Conservation (phyloP, 1,140 invertebrate genomes). For the Ericerus pela region DNA sequence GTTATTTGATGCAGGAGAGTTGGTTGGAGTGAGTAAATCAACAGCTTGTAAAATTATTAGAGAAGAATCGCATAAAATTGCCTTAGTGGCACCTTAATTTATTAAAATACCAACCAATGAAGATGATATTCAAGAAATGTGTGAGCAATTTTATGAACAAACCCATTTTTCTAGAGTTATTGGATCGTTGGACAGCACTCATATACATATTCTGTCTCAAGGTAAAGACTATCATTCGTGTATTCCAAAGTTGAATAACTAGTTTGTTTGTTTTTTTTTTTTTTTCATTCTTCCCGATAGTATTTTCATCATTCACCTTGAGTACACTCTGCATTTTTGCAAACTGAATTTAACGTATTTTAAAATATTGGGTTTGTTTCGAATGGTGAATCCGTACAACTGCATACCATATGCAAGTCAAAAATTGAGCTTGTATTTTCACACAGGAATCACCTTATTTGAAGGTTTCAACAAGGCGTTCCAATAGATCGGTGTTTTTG, state of each 20-base stretch:
- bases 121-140: background rate
- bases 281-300: too few species aligned
- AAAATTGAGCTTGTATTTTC: background rate
- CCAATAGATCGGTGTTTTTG: background rate
- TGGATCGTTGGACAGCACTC: constrained; percentile 32
- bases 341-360: constrained; percentile 6
- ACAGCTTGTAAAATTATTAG: background rate
- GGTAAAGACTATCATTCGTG: too few species aligned
- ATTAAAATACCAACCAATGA: background rate
- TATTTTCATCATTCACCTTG: too few species aligned
- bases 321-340: too few species aligned
- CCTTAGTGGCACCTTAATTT: background rate
- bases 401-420: background rate
- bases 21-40: background rate
- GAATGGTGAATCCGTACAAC: constrained; percentile 5
- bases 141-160: constrained; percentile 6
- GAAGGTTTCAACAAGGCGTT: background rate
- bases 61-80: background rate
- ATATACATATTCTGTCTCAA: constrained; percentile 30
- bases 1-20: background rate
- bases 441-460: background rate
- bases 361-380: constrained; percentile 9
- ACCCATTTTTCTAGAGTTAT: constrained; percentile 23
- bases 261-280: too few species aligned
- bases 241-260: too few species aligned